phyloP scores from a whole-genome alignment of 2,888 invertebrate genomes.

The Rhingia campestris region DNA sequence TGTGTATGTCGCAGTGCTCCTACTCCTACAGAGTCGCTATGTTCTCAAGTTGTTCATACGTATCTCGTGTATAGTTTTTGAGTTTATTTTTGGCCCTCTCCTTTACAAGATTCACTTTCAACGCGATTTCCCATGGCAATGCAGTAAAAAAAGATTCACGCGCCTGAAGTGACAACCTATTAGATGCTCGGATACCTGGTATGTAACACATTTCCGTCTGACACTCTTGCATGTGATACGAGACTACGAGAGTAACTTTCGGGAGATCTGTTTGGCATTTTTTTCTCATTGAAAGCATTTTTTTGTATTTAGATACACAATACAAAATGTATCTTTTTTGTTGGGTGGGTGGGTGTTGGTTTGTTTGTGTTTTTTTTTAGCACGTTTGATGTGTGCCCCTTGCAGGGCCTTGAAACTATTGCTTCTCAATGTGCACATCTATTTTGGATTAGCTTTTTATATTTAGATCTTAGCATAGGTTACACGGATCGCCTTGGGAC shows the following conservation, averaged over 20 bases:
- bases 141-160: conserved; percentile 57
- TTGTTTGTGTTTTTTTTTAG: conserved; percentile 32
- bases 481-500: conserved; percentile 58
- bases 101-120: conserved; percentile 60
- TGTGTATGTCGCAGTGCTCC: conserved; percentile 41
- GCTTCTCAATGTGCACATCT: conserved; percentile 62
- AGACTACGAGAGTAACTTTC: conserved; percentile 29
- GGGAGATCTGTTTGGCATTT: conserved; percentile 26
- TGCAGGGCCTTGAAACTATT: conserved; percentile 71
- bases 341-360: conserved; percentile 24
- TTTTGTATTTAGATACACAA: conserved; percentile 32
- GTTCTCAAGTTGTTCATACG: conserved; percentile 35
- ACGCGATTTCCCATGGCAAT: conserved; percentile 64
- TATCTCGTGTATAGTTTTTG: conserved; percentile 16
- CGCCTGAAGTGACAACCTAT: conserved; percentile 55
- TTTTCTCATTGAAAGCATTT: conserved; percentile 1
- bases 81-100: conserved; percentile 57
- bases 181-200: conserved; percentile 37
- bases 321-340: conserved; percentile 37
- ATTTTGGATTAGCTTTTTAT: conserved; percentile 72
- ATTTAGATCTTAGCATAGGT: conserved; percentile 65
- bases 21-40: conserved; percentile 18
- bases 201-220: conserved; percentile 58
- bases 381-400: conserved; percentile 53
- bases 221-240: conserved; percentile 35